Conservation (phyloP, 1,140 invertebrate genomes). For the Aleiodes sp. region DNA sequence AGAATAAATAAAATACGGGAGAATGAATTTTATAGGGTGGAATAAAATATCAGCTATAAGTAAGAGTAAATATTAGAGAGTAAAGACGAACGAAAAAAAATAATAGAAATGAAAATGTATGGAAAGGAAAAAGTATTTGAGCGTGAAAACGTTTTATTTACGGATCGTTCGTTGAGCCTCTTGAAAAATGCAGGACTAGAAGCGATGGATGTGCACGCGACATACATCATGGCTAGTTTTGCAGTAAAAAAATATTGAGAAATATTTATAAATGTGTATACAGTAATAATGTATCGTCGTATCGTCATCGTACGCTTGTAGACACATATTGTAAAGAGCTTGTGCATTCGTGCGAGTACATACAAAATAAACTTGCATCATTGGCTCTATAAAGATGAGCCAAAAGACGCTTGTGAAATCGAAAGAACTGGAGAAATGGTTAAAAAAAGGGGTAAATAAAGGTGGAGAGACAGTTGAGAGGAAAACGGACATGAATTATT, state of each 20-base stretch:
- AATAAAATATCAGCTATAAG: background rate
- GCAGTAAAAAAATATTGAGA: background rate
- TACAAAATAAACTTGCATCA: background rate
- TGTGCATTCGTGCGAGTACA: background rate
- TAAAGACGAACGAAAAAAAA: background rate
- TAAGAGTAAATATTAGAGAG: background rate
- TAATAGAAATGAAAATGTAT: background rate
- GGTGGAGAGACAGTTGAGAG: background rate
- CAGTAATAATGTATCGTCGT: background rate
- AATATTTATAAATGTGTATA: no score
- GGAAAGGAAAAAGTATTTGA: background rate
- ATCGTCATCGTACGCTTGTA: constrained; percentile 1
- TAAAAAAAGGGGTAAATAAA: background rate
- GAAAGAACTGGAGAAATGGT: no score
- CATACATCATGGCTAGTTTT: background rate
- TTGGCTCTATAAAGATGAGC: background rate
- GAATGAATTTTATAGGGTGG: background rate
- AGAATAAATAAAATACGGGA: no score
- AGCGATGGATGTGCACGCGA: background rate
- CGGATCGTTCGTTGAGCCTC: constrained; percentile 17
- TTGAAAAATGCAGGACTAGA: constrained; percentile 14
- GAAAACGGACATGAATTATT: constrained; percentile 51
- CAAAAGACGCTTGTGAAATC: background rate
- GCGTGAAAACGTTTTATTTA: constrained; percentile 22
- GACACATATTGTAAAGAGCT: no score